Conservation (phyloP, 1,140 invertebrate species). For the Luehdorfia chinensis region DNA sequence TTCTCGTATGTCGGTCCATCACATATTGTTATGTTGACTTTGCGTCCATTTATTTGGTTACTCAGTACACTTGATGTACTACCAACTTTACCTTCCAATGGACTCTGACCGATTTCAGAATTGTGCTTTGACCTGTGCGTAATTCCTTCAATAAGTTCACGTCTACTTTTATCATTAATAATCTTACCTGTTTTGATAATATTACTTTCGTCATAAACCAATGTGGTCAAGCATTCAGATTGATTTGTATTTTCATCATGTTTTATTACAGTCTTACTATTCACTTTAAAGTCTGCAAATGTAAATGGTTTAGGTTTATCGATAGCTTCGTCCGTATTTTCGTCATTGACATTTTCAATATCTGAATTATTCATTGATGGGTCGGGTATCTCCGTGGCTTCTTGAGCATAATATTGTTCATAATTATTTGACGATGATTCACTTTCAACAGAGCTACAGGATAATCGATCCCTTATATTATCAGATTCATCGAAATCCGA, state of each 20-base stretch:
- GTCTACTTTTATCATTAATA: conserved; percentile 14
- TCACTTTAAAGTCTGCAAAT: conserved; percentile 70
- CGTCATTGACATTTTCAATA: conserved; percentile 29
- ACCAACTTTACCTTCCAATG: conserved; percentile 25
- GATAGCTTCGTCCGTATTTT: conserved; percentile 35
- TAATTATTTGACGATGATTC: conserved; percentile 73
- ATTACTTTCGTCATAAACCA: not conserved
- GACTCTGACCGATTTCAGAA: conserved; percentile 22
- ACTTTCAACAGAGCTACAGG: conserved; percentile 62
- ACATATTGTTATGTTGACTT: conserved; percentile 76
- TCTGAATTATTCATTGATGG: conserved; percentile 23
- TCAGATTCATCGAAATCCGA: conserved; percentile 66
- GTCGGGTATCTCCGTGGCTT: conserved; percentile 22
- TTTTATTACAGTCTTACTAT: conserved; percentile 18
- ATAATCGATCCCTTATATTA: conserved; percentile 57
- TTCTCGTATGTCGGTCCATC: conserved; percentile 76
- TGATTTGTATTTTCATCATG: conserved; percentile 13
- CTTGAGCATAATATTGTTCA: conserved; percentile 67
- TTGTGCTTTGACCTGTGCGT: not conserved
- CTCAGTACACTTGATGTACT: conserved; percentile 21
- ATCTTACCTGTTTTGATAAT: conserved; percentile 11
- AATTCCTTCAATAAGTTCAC: conserved; percentile 11
- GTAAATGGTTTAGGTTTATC: conserved; percentile 70
- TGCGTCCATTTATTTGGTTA: conserved; percentile 49
- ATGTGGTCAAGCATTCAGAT: not conserved